Evolutionary conservation across 2,113 vertebrate species (phyloP).

Genomic region (Oreocharis arfaki): DNA sequence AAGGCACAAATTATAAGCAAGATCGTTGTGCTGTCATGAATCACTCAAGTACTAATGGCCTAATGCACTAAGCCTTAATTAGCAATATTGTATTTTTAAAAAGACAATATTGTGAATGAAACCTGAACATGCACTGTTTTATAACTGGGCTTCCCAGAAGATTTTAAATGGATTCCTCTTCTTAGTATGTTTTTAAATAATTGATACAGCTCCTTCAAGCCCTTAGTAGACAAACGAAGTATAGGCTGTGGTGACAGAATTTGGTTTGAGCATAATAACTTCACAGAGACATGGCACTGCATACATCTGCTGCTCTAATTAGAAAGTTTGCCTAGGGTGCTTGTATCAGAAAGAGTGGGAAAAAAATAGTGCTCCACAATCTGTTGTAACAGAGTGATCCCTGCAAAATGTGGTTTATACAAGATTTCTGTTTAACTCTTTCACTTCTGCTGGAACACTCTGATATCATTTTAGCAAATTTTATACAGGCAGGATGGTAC

Average conservation of each 20-base stretch:
- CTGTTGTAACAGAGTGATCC: conserved; percentile 46
- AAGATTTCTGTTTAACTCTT: conserved; percentile 27
- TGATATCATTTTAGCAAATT: neutral
- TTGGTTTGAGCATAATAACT: conserved; percentile 50
- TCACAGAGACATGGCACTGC: conserved; percentile 35
- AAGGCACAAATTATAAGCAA: conserved; percentile 37
- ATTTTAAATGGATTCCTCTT: conserved; percentile 60
- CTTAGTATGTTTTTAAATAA: conserved; percentile 61
- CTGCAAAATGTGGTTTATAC: conserved; percentile 12
- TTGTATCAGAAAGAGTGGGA: conserved; percentile 31
- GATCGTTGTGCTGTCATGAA: conserved; percentile 22
- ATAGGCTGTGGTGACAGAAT: conserved; percentile 48
- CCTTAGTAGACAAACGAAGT: conserved; percentile 46
- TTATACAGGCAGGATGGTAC: neutral
- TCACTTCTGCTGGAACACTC: neutral
- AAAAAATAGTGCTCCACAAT: conserved; percentile 46
- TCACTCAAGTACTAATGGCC: conserved; percentile 51
- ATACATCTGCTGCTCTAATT: conserved; percentile 69
- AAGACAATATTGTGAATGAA: conserved; percentile 50
- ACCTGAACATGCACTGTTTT: conserved; percentile 35
- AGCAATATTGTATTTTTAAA: conserved; percentile 55
- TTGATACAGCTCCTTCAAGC: conserved; percentile 42
- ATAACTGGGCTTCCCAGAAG: conserved; percentile 55
- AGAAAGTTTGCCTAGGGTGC: conserved; percentile 64
- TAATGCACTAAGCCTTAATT: conserved; percentile 67